Evolutionary conservation across 2,113 vertebrate genomes (phyloP).

Genomic region (Aphelocoma coerulescens): DNA sequence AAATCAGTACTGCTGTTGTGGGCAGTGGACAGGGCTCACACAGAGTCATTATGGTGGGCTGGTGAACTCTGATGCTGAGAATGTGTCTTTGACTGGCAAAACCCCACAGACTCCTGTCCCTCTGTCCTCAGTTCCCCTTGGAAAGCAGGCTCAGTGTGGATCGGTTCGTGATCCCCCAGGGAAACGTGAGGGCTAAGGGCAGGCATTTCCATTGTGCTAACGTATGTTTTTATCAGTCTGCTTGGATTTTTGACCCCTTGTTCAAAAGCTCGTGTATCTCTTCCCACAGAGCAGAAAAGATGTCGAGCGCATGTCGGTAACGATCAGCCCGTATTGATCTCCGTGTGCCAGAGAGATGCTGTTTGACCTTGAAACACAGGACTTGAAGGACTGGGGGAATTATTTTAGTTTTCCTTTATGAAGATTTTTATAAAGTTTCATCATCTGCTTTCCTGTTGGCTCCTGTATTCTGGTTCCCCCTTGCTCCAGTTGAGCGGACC

Average conservation of each 20-base stretch:
- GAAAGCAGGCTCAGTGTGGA: not conserved
- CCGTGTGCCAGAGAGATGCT: not conserved
- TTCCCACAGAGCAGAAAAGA: not conserved
- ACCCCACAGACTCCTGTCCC: not conserved
- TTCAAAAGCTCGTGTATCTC: not conserved
- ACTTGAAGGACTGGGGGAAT: not conserved
- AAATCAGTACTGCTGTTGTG: not conserved
- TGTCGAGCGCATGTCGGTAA: fast-evolving
- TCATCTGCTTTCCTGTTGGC: not conserved
- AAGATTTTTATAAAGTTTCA: not conserved
- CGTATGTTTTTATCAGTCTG: not conserved
- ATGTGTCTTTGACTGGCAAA: fast-evolving
- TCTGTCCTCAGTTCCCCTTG: not conserved
- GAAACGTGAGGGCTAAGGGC: not conserved
- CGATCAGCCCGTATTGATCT: not conserved
- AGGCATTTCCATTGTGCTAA: not conserved
- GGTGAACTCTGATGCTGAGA: not conserved
- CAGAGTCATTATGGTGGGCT: not conserved
- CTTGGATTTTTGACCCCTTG: not conserved
- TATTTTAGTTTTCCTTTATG: not conserved
- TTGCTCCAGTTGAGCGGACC: not conserved
- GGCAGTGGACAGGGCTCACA: not conserved
- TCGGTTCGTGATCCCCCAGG: fast-evolving
- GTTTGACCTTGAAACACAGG: not conserved
- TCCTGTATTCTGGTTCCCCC: not conserved